Percentiles rank a stretch among this genome's conserved stretches.
These are phyloP conservation scores for Drosophila miranda DNA, from an alignment of 1,140 invertebrate species.

Conservation along the genomic window DNA sequence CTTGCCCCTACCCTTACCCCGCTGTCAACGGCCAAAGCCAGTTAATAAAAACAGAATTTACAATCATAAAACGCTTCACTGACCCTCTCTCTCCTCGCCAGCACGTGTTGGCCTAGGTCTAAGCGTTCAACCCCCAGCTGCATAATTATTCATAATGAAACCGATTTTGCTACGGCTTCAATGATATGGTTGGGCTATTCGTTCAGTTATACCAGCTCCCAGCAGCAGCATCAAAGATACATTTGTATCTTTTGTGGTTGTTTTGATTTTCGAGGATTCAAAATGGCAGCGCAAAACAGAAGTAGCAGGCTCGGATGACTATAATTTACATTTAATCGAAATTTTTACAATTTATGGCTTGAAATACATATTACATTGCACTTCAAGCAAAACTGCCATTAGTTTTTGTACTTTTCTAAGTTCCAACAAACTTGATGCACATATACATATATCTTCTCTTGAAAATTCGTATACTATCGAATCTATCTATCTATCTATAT, in stretches of 20 bases:
- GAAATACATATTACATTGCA: too few species aligned
- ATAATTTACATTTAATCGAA: too few species aligned
- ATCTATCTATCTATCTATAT: too few species aligned
- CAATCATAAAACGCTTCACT: constrained; percentile 61
- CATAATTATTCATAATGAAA: constrained; percentile 47
- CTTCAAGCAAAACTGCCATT: too few species aligned
- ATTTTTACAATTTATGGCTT: too few species aligned
- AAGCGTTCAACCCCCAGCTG: constrained; percentile 19
- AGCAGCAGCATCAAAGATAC: constrained; percentile 47
- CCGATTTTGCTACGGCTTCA: constrained; percentile 60
- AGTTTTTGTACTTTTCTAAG: too few species aligned
- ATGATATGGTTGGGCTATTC: constrained; percentile 20
- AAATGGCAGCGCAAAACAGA: too few species aligned
- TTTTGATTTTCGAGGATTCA: constrained; percentile 10
- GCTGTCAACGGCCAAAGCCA: constrained; percentile 53
- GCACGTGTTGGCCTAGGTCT: constrained; percentile 53
- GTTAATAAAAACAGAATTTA: constrained; percentile 70
- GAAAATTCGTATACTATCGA: too few species aligned
- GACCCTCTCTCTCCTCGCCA: constrained; percentile 15
- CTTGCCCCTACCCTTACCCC: constrained; percentile 49
- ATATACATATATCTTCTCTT: too few species aligned
- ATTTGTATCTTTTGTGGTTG: constrained; percentile 61
- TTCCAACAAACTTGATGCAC: too few species aligned
- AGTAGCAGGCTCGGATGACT: too few species aligned
- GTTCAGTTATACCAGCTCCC: constrained; percentile 40